phyloP scores from a whole-genome alignment of 1,140 invertebrate species.

The Drosophila leontia region DNA sequence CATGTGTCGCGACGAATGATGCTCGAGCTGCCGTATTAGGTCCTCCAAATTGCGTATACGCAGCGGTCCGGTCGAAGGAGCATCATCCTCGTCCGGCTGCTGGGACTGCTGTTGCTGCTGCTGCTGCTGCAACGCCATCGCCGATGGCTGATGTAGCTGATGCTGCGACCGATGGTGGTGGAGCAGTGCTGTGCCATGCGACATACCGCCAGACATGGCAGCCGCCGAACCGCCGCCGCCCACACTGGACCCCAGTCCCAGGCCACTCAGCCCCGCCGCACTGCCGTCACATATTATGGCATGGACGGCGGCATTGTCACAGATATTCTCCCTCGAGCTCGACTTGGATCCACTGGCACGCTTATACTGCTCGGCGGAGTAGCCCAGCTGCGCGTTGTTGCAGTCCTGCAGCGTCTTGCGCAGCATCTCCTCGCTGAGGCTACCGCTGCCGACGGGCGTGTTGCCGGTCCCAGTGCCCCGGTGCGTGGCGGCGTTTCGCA shows the following conservation, averaged over 20 bases:
- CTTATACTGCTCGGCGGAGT: slow-evolving; percentile 87
- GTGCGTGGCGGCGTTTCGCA: slow-evolving; percentile 91
- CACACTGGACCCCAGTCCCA: slow-evolving; percentile 67
- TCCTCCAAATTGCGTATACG: slow-evolving; percentile 96
- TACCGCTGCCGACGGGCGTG: slow-evolving; percentile 87
- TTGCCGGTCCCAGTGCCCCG: slow-evolving; percentile 87
- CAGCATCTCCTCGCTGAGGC: slow-evolving; percentile 88
- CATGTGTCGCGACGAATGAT: slow-evolving; percentile 94
- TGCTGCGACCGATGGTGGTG: slow-evolving; percentile 84
- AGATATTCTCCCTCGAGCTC: slow-evolving; percentile 87
- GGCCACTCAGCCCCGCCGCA: slow-evolving; percentile 48
- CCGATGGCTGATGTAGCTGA: slow-evolving; percentile 78
- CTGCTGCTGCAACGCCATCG: slow-evolving; percentile 38
- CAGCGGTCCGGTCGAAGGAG: slow-evolving; percentile 90
- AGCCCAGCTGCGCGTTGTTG: slow-evolving; percentile 85
- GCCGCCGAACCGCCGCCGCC: slow-evolving; percentile 41
- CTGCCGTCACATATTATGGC: slow-evolving; percentile 83
- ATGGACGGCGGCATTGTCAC: slow-evolving; percentile 86
- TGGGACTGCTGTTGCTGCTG: slow-evolving; percentile 63
- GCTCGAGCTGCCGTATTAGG: slow-evolving; percentile 94
- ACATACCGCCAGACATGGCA: slow-evolving; percentile 46
- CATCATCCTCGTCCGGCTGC: slow-evolving; percentile 88
- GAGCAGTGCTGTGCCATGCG: slow-evolving; percentile 65
- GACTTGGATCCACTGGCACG: slow-evolving; percentile 86
- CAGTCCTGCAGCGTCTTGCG: slow-evolving; percentile 89